Conservation (phyloP, 2,888 invertebrate species). For the Tridacna gigas region DNA sequence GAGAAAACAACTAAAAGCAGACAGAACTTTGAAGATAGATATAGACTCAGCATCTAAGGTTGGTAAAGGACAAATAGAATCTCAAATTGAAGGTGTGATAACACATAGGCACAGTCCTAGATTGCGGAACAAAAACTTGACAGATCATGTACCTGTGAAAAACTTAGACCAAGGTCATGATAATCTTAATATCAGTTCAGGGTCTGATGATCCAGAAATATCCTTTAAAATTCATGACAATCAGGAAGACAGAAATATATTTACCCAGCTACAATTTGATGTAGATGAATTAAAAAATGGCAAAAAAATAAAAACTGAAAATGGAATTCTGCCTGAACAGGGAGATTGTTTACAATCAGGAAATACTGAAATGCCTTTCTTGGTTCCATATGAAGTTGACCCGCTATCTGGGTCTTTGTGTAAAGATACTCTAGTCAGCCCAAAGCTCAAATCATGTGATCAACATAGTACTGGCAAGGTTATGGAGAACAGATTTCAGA, state of each 20-base stretch:
- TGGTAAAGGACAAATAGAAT: slow-evolving; percentile 13
- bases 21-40: slow-evolving; percentile 34
- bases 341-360: slow-evolving; percentile 11
- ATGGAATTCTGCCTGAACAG: slow-evolving; percentile 9
- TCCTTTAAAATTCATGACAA: slow-evolving; percentile 45
- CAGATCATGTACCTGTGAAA: not conserved
- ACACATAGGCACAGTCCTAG: slow-evolving; percentile 67
- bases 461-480: not conserved
- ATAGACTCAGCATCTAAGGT: slow-evolving; percentile 44
- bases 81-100: slow-evolving; percentile 13
- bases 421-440: slow-evolving; percentile 44
- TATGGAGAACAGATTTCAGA: slow-evolving; percentile 1
- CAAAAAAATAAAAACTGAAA: not conserved
- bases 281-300: slow-evolving; percentile 44
- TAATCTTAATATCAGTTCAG: slow-evolving; percentile 31
- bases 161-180: slow-evolving; percentile 11
- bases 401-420: slow-evolving; percentile 32
- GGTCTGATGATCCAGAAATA: slow-evolving; percentile 55
- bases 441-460: slow-evolving; percentile 39
- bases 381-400: slow-evolving; percentile 57
- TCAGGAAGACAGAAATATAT: slow-evolving; percentile 51
- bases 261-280: slow-evolving; percentile 57
- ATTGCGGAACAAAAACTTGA: slow-evolving; percentile 44
- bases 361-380: slow-evolving; percentile 54
- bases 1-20: not conserved